Base-by-base conservation (phyloP, 1,140 invertebrate genomes). In the Hylaeus anthracinus region DNA sequence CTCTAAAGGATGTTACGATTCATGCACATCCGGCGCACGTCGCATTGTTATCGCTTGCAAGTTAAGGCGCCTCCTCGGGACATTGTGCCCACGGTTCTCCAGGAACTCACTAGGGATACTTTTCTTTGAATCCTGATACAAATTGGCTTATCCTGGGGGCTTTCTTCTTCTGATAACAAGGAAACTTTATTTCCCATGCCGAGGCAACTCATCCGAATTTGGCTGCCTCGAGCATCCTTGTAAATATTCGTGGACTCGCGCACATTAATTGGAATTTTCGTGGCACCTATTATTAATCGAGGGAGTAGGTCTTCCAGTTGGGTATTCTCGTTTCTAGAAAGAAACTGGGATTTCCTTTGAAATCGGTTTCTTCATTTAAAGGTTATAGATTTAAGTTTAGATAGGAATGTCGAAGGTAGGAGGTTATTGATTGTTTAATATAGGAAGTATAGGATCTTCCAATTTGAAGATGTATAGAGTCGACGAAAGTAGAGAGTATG, bases 31-130 rank as follows among this genome's bases (percentile, higher is more conserved):
- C 37, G 66, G 58, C 3, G 64, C 70, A 66, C 43, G 43, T 58
- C 74, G 63, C 71, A 79, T 73, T 79, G 71, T 79, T 72, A 66
- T 73, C 70, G 15, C 60, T 56, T 37, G 6, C 9, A 39, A 78
- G 48, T 63, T 72, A 53, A 39, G 37, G n/a, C 72, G 53, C 9
- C 5, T 45, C 53, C 72, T 53, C 14, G 72, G 61, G 72, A 66
- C 51, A 43, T 15, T 12, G 53, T 14, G 15, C 12, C 39, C 45
- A 3, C 12, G 2, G 56, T 61, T 26, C 56, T 14, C 15, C 6
- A 43, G 26, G 26, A 66, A 70, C 56, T 48, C n/a, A 10, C n/a
- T 5, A 1, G 37, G 8, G 0, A 53, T 71, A 15, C 15, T 78
- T 53, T 37, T n/a, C 37, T 0, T n/a, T 15, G 51, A 26, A 8